Evolutionary conservation across 2,888 invertebrate species (phyloP).

Genomic region (Caenorhabditis japonica): DNA sequence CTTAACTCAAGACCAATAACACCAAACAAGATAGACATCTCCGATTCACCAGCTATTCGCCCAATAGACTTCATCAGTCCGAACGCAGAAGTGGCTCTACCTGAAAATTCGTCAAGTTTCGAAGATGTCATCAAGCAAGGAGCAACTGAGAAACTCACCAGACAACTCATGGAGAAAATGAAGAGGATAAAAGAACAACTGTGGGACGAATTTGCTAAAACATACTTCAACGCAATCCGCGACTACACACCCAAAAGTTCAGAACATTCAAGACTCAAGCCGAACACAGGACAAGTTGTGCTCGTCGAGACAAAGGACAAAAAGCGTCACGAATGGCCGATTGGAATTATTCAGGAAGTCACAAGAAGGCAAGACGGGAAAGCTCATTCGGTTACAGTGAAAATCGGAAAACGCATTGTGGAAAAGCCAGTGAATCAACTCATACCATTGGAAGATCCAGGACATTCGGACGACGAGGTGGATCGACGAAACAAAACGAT

Average conservation of each 20-base stretch:
- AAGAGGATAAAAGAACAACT: not conserved
- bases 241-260: not conserved
- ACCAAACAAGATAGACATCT: not conserved
- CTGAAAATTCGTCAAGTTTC: not conserved
- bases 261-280: not conserved
- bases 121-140: no score
- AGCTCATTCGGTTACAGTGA: not conserved
- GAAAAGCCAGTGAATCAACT: slow-evolving; percentile 1
- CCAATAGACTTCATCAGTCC: slow-evolving; percentile 2
- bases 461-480: not conserved
- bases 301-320: not conserved
- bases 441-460: slow-evolving; percentile 4
- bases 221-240: not conserved
- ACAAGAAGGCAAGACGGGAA: not conserved
- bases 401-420: not conserved
- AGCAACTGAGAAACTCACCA: slow-evolving; percentile 1
- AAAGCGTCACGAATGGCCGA: slow-evolving; percentile 4
- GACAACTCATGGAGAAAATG: not conserved
- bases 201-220: not conserved
- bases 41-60: not conserved
- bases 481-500: not conserved
- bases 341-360: not conserved
- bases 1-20: not conserved
- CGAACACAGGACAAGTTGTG: not conserved
- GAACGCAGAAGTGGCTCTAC: not conserved